Conservation (phyloP, 2,888 invertebrate species). For the Biston stratarius region DNA sequence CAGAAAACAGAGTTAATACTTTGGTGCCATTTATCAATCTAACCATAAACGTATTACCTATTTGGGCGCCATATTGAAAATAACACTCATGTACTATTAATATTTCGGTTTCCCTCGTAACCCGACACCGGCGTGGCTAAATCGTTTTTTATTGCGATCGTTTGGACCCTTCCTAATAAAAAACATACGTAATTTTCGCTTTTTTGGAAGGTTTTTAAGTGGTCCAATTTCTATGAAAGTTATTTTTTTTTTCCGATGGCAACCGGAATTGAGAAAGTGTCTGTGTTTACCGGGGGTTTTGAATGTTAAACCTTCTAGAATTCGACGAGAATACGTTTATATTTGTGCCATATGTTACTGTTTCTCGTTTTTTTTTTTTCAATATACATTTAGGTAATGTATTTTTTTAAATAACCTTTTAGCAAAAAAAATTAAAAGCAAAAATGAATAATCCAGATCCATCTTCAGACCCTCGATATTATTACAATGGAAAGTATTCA, state of each 20-base stretch:
- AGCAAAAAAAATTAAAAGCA: too few relatives aligned
- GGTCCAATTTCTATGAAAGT: slow-evolving; percentile 40
- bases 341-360: too few relatives aligned
- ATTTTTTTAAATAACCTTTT: too few relatives aligned
- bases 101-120: slow-evolving; percentile 48
- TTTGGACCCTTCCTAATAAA: slow-evolving; percentile 64
- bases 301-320: not conserved
- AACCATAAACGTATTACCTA: slow-evolving; percentile 31
- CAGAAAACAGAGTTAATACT: not conserved
- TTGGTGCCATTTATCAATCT: slow-evolving; percentile 6
- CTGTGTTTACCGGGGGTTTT: not conserved
- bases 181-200: slow-evolving; percentile 62
- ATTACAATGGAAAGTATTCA: too few relatives aligned
- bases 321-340: too few relatives aligned
- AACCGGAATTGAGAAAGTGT: slow-evolving; percentile 1
- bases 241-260: not conserved
- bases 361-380: too few relatives aligned
- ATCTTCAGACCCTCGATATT: too few relatives aligned
- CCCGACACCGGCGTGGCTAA: slow-evolving; percentile 60
- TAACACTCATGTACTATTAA: slow-evolving; percentile 55
- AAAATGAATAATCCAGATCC: too few relatives aligned
- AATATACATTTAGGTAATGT: too few relatives aligned
- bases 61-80: slow-evolving; percentile 48
- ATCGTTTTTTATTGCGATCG: slow-evolving; percentile 76
- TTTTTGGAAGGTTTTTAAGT: slow-evolving; percentile 51